A percentile compares a stretch with the other conserved stretches of the same genome.
phyloP scores from a whole-genome alignment of 2,888 invertebrate genomes.

The Troilus luridus region DNA sequence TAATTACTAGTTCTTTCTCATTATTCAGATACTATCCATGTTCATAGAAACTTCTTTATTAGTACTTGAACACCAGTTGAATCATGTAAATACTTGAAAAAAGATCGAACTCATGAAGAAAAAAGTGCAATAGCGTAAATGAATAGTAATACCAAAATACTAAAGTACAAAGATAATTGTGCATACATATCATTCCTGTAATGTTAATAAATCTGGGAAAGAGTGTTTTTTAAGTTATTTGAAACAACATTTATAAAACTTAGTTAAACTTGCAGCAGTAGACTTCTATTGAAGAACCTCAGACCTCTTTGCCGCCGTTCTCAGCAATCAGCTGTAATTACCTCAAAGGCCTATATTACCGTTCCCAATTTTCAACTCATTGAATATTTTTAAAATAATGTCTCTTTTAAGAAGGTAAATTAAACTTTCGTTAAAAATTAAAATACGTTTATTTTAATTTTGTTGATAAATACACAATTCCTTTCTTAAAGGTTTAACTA shows the following conservation, averaged over 20 bases:
- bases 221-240: not conserved
- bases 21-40: too few relatives aligned
- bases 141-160: too few relatives aligned
- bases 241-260: not conserved
- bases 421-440: not conserved
- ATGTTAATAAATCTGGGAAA: not conserved
- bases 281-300: not conserved
- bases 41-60: not conserved
- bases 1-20: too few relatives aligned
- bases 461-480: not conserved
- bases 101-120: not conserved
- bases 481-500: not conserved
- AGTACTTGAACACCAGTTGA: not conserved
- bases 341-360: not conserved
- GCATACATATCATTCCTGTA: not conserved
- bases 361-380: not conserved
- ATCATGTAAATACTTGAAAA: not conserved
- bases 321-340: not conserved
- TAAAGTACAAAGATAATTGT: not conserved
- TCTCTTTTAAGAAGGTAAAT: slow-evolving; percentile 43
- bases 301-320: not conserved
- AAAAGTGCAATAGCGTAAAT: too few relatives aligned
- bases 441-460: not conserved
- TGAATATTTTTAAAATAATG: not conserved
- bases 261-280: not conserved